Percentiles rank a stretch among this genome's conserved stretches.
These are phyloP conservation scores for Phylloscopus whistleri DNA, from an alignment of 2,113 vertebrate species.

Conservation along the genomic window DNA sequence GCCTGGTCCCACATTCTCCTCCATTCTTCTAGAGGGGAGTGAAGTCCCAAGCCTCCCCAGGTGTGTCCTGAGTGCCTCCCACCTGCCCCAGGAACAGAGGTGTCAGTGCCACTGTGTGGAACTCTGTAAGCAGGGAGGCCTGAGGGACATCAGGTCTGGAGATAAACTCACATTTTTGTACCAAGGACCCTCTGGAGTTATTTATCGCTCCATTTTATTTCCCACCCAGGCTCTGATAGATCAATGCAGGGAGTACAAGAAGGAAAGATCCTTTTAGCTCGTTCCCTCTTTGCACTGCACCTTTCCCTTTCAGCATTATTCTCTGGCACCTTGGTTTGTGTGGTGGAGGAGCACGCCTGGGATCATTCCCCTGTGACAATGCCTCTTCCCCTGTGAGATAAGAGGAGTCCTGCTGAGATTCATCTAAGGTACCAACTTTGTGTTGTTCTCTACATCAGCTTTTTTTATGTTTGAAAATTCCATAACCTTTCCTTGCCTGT, in stretches of 20 bases:
- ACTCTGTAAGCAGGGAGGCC: not conserved
- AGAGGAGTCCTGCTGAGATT: not conserved
- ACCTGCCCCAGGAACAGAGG: not conserved
- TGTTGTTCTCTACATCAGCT: not conserved
- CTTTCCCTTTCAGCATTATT: not conserved
- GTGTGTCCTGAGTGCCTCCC: not conserved
- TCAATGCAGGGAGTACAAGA: not conserved
- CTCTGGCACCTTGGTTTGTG: not conserved
- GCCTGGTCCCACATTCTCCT: not conserved
- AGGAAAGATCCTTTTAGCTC: not conserved
- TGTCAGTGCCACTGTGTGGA: not conserved
- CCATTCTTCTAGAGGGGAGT: fast-evolving
- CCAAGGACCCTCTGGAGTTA: not conserved
- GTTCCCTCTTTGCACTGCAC: not conserved
- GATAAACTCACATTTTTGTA: not conserved
- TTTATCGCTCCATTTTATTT: not conserved
- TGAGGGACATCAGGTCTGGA: fast-evolving
- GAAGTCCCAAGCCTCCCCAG: not conserved
- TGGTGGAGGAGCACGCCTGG: not conserved
- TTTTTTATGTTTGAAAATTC: not conserved
- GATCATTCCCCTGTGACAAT: not conserved
- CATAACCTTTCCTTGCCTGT: not conserved
- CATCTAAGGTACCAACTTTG: not conserved
- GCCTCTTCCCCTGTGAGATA: not conserved
- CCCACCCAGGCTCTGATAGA: not conserved